A percentile compares a stretch with the other conserved stretches of the same genome.
Conservation (phyloP, 2,113 vertebrate species). For the Anser cygnoides region DNA sequence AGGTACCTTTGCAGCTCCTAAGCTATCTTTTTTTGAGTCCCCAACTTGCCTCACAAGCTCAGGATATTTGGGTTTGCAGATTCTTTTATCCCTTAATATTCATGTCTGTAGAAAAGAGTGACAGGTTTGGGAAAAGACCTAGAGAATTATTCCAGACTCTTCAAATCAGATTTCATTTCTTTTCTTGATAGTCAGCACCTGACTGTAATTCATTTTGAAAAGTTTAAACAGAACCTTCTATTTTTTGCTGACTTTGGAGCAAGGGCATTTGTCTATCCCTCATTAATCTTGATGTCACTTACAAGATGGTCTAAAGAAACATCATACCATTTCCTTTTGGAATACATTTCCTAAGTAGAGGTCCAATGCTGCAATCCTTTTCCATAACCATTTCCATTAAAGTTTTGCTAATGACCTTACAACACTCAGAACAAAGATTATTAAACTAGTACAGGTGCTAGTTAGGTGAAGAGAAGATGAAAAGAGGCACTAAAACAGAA, state of each 20-base stretch:
- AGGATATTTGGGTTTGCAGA: background rate
- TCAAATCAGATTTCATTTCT: slow-evolving; percentile 56
- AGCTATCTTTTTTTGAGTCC: background rate
- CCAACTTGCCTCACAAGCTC: background rate
- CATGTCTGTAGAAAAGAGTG: slow-evolving; percentile 20
- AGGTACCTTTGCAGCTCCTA: background rate
- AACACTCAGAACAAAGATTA: background rate
- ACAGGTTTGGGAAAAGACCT: slow-evolving; percentile 51
- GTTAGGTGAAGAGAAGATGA: background rate
- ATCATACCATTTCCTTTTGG: slow-evolving; percentile 29
- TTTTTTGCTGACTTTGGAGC: slow-evolving; percentile 69
- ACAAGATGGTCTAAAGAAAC: slow-evolving; percentile 41
- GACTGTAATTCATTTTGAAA: slow-evolving; percentile 67
- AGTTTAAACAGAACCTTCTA: slow-evolving; percentile 61
- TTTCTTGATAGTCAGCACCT: slow-evolving; percentile 59
- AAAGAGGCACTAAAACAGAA: background rate
- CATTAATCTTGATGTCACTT: slow-evolving; percentile 64
- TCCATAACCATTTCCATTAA: slow-evolving; percentile 1
- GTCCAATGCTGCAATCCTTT: background rate
- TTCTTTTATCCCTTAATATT: slow-evolving; percentile 13
- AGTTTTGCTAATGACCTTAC: slow-evolving; percentile 24
- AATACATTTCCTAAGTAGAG: slow-evolving; percentile 32
- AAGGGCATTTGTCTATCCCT: slow-evolving; percentile 62
- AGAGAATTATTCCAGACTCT: slow-evolving; percentile 45
- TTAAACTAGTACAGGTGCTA: background rate